A percentile compares a stretch with the other conserved stretches of the same genome.
These are phyloP conservation scores for Drosophila greeni DNA, from an alignment of 2,888 invertebrate genomes.

Conservation along the genomic window DNA sequence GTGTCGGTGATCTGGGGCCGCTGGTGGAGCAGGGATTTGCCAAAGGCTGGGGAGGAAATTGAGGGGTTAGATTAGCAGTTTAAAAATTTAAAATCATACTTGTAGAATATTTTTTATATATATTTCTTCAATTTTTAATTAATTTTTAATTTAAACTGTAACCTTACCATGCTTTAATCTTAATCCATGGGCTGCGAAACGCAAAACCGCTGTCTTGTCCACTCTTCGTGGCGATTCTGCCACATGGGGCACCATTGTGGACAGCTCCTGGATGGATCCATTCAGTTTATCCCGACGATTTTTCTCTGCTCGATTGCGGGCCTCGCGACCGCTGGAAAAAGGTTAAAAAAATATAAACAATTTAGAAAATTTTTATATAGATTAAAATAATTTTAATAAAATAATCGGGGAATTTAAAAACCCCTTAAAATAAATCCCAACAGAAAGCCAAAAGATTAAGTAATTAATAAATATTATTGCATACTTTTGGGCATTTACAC, in stretches of 20 bases:
- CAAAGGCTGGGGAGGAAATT: slow-evolving; percentile 79
- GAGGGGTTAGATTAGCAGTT: too few species aligned
- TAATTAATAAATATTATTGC: background rate
- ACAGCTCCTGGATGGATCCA: slow-evolving; percentile 89
- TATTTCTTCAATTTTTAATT: background rate
- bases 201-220: slow-evolving; percentile 93
- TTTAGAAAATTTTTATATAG: background rate
- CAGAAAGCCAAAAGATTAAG: too few species aligned
- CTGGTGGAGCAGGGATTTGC: slow-evolving; percentile 80
- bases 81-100: too few species aligned
- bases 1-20: slow-evolving; percentile 82
- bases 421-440: too few species aligned
- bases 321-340: slow-evolving; percentile 83
- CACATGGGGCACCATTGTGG: slow-evolving; percentile 90
- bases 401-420: background rate
- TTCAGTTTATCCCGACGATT: slow-evolving; percentile 93
- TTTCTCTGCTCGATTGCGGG: slow-evolving; percentile 94
- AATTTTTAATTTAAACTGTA: background rate
- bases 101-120: too few species aligned
- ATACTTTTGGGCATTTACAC: background rate
- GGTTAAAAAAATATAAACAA: background rate
- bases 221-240: slow-evolving; percentile 89
- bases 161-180: slow-evolving; percentile 84
- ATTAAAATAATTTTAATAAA: background rate
- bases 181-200: slow-evolving; percentile 91